Percentiles rank a stretch among this genome's conserved stretches.
Conservation (phyloP, 2,888 invertebrate species). For the Hoplodrina blanda region DNA sequence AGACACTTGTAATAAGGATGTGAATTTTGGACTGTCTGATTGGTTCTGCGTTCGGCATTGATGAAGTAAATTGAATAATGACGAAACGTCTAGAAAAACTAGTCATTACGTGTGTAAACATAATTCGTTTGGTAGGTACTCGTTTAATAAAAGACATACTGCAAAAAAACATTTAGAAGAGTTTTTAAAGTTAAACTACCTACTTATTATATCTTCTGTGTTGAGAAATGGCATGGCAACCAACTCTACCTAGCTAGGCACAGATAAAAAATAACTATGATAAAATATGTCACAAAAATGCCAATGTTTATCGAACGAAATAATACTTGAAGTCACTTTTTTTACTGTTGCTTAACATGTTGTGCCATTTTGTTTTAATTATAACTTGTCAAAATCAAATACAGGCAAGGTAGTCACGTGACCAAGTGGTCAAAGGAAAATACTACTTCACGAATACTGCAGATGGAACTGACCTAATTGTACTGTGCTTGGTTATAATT, state of each 20-base stretch:
- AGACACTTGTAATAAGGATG: slow-evolving; percentile 1
- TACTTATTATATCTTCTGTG: neutral
- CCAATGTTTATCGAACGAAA: neutral
- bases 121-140: slow-evolving; percentile 32
- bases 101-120: slow-evolving; percentile 40
- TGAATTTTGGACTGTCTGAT: neutral
- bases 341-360: neutral
- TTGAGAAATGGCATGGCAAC: neutral
- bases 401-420: no score
- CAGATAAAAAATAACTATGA: neutral
- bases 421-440: no score
- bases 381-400: no score
- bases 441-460: no score
- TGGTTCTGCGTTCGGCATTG: slow-evolving; percentile 23
- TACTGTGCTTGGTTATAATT: no score
- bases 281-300: neutral
- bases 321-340: no score
- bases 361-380: no score
- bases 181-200: neutral
- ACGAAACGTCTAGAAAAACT: slow-evolving; percentile 34
- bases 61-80: slow-evolving; percentile 46
- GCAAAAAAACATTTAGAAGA: slow-evolving; percentile 4
- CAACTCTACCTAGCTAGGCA: neutral
- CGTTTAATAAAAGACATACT: neutral
- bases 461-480: no score